Base-by-base conservation (phyloP, 2,888 invertebrate genomes). In the Laspeyria flexula region DNA sequence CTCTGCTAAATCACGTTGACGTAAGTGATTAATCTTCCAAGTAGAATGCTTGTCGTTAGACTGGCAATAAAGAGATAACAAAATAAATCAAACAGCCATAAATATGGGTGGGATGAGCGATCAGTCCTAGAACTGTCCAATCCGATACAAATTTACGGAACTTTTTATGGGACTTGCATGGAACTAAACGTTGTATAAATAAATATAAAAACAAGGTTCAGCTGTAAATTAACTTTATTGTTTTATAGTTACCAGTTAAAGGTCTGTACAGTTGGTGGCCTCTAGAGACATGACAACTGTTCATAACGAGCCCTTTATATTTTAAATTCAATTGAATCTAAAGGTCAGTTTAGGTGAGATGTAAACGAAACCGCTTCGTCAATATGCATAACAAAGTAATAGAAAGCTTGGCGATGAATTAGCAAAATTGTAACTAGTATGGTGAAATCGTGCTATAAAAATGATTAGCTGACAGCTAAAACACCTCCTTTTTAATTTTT, bases 71-170 rank as follows among this genome's bases (percentile, higher is more conserved):
- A 91, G 89, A 86, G 88, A 89, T 90, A 91, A 90, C 87, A 88
- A 90, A 90, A 92, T 92, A 92, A 92, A 92, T 91, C 91, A 92
- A 90, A 90, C 71, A 68, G 83, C 86, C 83, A 89, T 92, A 90
- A 92, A 90, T 90, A 90, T 81, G 74, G 75, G 57, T 78, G 75
- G 83, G 85, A 90, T 87, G 89, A 90, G 82, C 85, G 85, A 90
- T 90, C 89, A 85, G 88, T 84, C 81, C 88, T 78, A 86, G 85
- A 85, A 85, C 81, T 81, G 85, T 84, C 85, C 77, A 75, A 75
- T 81, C 65, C 66, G 68, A 86, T 87, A 85, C 79, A 85, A 83
- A 82, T 88, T 88, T 88, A 89, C 88, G 83, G 75, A 87, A 82
- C 83, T 80, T 70, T 86, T 90, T 88, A 90, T 87, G 79, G 75